phyloP scores from a whole-genome alignment of 1,140 invertebrate species.

The Drosophila grimshawi region DNA sequence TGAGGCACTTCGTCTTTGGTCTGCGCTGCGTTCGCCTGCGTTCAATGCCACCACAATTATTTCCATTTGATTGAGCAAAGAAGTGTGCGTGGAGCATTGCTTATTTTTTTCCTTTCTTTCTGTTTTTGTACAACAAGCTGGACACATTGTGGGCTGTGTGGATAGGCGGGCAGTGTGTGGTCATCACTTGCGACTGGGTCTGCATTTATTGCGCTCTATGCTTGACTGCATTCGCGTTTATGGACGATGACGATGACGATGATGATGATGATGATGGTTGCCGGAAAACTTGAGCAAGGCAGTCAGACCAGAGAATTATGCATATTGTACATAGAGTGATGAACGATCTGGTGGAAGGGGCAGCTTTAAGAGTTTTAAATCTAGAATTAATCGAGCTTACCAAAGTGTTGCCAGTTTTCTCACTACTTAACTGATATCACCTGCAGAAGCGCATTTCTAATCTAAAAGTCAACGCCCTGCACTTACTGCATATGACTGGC shows the following conservation, averaged over 20 bases:
- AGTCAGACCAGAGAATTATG: slow-evolving; percentile 10
- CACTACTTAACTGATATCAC: too few relatives aligned
- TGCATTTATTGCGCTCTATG: slow-evolving; percentile 78
- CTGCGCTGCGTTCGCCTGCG: slow-evolving; percentile 11
- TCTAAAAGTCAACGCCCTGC: not conserved
- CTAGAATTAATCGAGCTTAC: not conserved
- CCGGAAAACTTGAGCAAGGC: slow-evolving; percentile 35
- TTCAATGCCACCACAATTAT: slow-evolving; percentile 71
- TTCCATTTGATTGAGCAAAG: slow-evolving; percentile 81
- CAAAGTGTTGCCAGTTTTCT: too few relatives aligned
- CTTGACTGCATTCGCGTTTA: slow-evolving; percentile 74
- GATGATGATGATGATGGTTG: slow-evolving; percentile 32
- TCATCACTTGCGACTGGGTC: slow-evolving; percentile 57
- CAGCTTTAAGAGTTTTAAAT: slow-evolving; percentile 27
- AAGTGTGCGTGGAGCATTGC: slow-evolving; percentile 68
- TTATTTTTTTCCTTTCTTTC: slow-evolving; percentile 37
- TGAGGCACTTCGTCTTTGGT: slow-evolving; percentile 67
- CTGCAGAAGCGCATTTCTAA: too few relatives aligned
- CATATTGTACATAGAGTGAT: not conserved
- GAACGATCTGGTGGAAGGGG: slow-evolving; percentile 1
- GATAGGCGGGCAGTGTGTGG: slow-evolving; percentile 56
- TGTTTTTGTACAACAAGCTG: slow-evolving; percentile 35
- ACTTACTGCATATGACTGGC: not conserved
- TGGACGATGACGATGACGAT: slow-evolving; percentile 30
- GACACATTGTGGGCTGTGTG: slow-evolving; percentile 55